Evolutionary conservation across 37 sponge, comb jelly and placozoan species (phyloP).

Genomic region (Eunapius fragilis): DNA sequence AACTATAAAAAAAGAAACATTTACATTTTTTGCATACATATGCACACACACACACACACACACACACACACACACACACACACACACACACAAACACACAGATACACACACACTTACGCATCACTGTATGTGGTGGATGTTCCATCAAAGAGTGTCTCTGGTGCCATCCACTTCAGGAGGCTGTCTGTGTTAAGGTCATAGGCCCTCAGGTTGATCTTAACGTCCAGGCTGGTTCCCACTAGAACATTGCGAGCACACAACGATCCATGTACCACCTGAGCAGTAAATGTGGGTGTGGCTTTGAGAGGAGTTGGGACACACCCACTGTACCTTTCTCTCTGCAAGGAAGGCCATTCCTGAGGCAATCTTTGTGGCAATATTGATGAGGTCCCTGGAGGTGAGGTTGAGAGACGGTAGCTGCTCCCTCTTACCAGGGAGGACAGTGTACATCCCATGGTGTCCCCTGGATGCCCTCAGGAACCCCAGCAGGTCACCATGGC

Average conservation of each 20-base stretch:
- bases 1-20: constrained; percentile 1
- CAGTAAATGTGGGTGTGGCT: background rate
- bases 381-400: constrained; percentile 62
- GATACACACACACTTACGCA: no score
- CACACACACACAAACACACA: no score
- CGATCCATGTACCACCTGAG: constrained; percentile 67
- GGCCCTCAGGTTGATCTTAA: constrained; percentile 72
- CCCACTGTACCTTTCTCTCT: constrained; percentile 47
- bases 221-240: constrained; percentile 66
- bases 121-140: constrained; percentile 53
- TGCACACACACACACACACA: background rate
- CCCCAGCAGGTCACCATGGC: constrained; percentile 83
- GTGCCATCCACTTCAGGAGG: constrained; percentile 64
- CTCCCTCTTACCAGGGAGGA: constrained; percentile 50
- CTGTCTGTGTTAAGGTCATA: constrained; percentile 35
- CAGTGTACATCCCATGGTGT: constrained; percentile 53
- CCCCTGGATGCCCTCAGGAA: constrained; percentile 69
- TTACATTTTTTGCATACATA: background rate
- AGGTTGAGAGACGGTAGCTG: constrained; percentile 44
- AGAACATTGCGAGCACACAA: constrained; percentile 76
- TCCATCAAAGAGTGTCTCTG: constrained; percentile 61
- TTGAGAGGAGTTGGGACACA: background rate
- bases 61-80: background rate
- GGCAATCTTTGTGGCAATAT: constrained; percentile 64
- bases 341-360: constrained; percentile 74